These are phyloP conservation scores for Parotocinclus haroldoi DNA, from an alignment of 2,797 vertebrate species.

Conservation along the genomic window DNA sequence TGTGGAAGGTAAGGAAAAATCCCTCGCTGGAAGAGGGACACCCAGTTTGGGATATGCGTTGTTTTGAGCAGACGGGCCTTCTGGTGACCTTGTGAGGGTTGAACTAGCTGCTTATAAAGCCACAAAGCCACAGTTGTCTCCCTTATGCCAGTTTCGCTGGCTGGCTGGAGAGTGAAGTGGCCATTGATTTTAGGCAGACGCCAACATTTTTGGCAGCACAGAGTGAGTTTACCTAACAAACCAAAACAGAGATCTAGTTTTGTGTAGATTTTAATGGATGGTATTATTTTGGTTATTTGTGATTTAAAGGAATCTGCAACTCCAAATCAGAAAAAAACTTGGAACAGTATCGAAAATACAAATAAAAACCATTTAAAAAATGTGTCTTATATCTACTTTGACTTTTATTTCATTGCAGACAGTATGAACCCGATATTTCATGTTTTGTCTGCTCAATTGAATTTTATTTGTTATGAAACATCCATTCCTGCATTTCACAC, in stretches of 20 bases:
- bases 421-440: too few relatives aligned
- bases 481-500: too few relatives aligned
- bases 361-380: too few relatives aligned
- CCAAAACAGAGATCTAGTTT: background rate
- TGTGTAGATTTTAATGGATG: background rate
- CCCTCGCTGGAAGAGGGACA: conserved; percentile 32
- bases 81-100: conserved; percentile 32
- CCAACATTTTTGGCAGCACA: conserved; percentile 29
- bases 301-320: too few relatives aligned
- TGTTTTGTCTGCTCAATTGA: too few relatives aligned
- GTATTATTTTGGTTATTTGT: too few relatives aligned
- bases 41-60: conserved; percentile 25
- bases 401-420: too few relatives aligned
- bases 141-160: conserved; percentile 37
- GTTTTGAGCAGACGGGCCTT: conserved; percentile 27
- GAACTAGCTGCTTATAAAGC: conserved; percentile 33
- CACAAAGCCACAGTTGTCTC: conserved; percentile 46
- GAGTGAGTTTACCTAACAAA: background rate
- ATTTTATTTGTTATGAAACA: too few relatives aligned
- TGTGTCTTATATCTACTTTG: too few relatives aligned
- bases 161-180: conserved; percentile 10
- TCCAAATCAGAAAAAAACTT: too few relatives aligned
- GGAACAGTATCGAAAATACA: too few relatives aligned
- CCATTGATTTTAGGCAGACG: conserved; percentile 30
- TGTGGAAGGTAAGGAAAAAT: conserved; percentile 36